phyloP scores from a whole-genome alignment of 2,888 invertebrate species.

The Corbicula japonica region DNA sequence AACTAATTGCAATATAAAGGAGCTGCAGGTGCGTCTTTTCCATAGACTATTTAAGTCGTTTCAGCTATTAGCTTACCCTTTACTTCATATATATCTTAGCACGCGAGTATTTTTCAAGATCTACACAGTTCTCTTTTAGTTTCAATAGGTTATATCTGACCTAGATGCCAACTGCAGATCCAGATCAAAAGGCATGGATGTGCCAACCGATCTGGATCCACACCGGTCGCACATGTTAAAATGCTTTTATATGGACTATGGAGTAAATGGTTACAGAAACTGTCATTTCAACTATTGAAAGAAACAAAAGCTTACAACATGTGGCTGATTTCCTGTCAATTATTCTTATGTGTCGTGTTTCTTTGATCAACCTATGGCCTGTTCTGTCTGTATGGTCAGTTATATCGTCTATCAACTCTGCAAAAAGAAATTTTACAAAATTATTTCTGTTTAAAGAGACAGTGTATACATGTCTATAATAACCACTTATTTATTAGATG shows the following conservation, averaged over 20 bases:
- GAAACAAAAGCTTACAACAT: slow-evolving; percentile 88
- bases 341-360: slow-evolving; percentile 90
- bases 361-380: slow-evolving; percentile 90
- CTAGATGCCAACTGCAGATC: neutral
- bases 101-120: neutral
- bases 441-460: no score
- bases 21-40: no score
- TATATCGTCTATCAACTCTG: slow-evolving; percentile 92
- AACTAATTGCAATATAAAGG: no score
- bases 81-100: no score
- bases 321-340: slow-evolving; percentile 91
- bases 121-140: neutral
- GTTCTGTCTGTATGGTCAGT: slow-evolving; percentile 91
- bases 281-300: neutral
- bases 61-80: no score
- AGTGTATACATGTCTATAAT: no score
- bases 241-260: neutral
- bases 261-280: neutral
- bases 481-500: no score
- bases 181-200: neutral
- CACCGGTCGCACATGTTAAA: neutral
- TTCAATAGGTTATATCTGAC: neutral
- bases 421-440: no score
- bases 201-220: neutral
- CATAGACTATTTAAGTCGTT: no score